Evolutionary conservation across 2,797 vertebrate genomes (phyloP), one percentile per base, ranked within the genome.

Genomic region (Peromyscus melanophrys): DNA sequence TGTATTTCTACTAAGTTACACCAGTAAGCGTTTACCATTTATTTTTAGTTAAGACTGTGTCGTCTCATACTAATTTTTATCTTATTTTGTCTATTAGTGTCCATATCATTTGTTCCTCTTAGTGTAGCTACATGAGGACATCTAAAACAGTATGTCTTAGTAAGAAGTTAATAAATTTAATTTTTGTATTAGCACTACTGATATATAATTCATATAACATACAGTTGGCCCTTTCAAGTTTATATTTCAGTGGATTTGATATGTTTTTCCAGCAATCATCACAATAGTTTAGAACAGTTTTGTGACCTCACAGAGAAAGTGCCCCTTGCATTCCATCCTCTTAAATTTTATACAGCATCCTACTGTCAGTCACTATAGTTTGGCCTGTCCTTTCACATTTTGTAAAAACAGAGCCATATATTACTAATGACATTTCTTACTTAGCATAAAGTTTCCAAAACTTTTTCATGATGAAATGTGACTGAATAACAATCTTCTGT

Each of bases 201-300:
- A 93, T 27, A 76, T 76, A 63, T 63, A 73, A 73, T 25, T 80
- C 40, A 89, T 23, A 69, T 63, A 34, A 16, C 29, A 87, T 40
- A 87, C 0, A 65, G 37, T 14, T 59, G 2, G 76, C 31, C 23
- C 29, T 90, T 95, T 46, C 71, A 89, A 82, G 12, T 46, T 2
- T 67, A 85, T 6, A 92, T 9, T 77, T 76, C 29, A 81, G 25
- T 81, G 1, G 34, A 5, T 90, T 85, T 59, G 25, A 4, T 49
- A 4, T 49, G 46, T 83, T 82, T 63, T 14, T 65, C 1, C 27
- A 91, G 31, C 4, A 16, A 57, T 86, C 29, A 76, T 23, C 25
- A 63, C 12, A 69, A 4, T 17, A 96, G 93, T 78, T 83, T 78
- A 89, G 55, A 83, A 57, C 29, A 65, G 83, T 92, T 95, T 84